phyloP scores from a whole-genome alignment of 2,888 invertebrate species.

The Fragum whitleyi region DNA sequence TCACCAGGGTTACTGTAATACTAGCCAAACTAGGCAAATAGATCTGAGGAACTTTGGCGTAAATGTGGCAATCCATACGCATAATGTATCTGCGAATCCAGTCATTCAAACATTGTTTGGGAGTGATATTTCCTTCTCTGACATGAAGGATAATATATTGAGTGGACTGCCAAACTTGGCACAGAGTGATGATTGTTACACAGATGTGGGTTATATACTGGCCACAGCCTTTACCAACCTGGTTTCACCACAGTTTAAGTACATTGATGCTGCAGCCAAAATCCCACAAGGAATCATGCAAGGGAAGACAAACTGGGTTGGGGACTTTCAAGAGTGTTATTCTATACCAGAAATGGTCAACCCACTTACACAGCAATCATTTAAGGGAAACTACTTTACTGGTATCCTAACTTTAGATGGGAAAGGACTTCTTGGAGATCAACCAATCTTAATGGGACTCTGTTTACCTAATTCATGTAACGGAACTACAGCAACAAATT shows the following conservation, averaged over 20 bases:
- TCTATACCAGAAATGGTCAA: constrained; percentile 29
- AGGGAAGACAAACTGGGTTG: constrained; percentile 52
- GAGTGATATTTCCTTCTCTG: background rate
- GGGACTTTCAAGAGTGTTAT: constrained; percentile 53
- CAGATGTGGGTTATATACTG: background rate
- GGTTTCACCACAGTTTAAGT: constrained; percentile 6
- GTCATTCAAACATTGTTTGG: background rate
- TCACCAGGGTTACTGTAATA: background rate
- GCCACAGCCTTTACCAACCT: background rate
- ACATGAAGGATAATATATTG: background rate
- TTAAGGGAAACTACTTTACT: constrained; percentile 42
- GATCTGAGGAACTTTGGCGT: constrained; percentile 5
- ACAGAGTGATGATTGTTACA: background rate
- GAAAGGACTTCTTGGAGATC: constrained; percentile 22
- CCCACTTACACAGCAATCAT: constrained; percentile 24
- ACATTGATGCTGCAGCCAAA: constrained; percentile 49
- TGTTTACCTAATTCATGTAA: constrained; percentile 55
- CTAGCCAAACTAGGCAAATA: background rate
- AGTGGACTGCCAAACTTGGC: background rate
- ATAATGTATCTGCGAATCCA: background rate
- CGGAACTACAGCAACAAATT: constrained; percentile 20
- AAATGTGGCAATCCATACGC: background rate
- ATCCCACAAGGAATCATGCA: constrained; percentile 49
- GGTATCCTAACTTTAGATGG: constrained; percentile 33
- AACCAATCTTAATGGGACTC: constrained; percentile 34